A percentile compares a stretch with the other conserved stretches of the same genome.
Evolutionary conservation across 1,140 invertebrate species (phyloP).

Genomic region (Protaetia brevitarsis): DNA sequence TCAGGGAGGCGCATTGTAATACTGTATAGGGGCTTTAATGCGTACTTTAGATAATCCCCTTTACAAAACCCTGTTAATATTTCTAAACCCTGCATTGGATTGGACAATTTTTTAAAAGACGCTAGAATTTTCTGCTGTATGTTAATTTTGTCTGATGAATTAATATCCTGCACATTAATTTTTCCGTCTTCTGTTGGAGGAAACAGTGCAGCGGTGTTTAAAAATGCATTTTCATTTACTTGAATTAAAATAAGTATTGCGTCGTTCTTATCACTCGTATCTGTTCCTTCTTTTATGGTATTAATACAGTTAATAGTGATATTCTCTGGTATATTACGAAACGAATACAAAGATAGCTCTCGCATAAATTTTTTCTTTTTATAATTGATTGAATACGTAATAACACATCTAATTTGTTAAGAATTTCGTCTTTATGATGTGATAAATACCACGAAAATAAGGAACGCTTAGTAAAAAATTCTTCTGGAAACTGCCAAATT

Average conservation of each 20-base stretch:
- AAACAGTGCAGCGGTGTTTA: background rate
- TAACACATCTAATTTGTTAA: background rate
- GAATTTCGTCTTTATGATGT: background rate
- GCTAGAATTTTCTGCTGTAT: background rate
- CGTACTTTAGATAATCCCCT: conserved; percentile 15
- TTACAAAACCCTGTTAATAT: background rate
- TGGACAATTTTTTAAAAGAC: background rate
- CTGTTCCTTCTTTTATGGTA: background rate
- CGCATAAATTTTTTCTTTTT: background rate
- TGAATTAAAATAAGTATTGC: background rate
- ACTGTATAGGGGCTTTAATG: background rate
- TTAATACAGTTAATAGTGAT: background rate
- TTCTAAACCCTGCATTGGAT: background rate
- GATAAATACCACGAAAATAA: background rate
- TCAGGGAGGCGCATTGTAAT: background rate
- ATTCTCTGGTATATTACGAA: background rate
- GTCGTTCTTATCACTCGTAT: background rate
- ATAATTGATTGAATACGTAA: background rate
- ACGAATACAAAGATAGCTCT: background rate
- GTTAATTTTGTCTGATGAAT: background rate
- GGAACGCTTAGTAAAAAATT: background rate
- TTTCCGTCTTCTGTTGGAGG: background rate
- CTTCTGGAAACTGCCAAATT: background rate
- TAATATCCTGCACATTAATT: background rate
- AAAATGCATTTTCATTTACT: background rate